Conservation (phyloP, 2,113 vertebrate genomes). For the Pseudois nayaur region DNA sequence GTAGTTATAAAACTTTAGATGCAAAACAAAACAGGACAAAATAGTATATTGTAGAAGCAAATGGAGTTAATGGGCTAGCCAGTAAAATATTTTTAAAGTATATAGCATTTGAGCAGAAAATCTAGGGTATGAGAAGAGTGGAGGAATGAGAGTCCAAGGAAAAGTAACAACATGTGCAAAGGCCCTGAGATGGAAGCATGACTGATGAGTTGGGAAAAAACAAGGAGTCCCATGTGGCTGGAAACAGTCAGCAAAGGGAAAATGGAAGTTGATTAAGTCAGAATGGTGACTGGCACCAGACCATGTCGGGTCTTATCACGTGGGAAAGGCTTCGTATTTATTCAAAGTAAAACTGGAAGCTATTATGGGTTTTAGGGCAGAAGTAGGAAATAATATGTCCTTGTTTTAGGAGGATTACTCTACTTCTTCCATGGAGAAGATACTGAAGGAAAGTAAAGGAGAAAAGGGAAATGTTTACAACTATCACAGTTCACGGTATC, state of each 20-base stretch:
- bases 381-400: background rate
- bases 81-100: background rate
- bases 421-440: background rate
- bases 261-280: background rate
- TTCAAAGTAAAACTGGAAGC: background rate
- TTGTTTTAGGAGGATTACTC: background rate
- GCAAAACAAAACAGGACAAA: background rate
- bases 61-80: background rate
- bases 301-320: background rate
- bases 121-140: background rate
- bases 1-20: background rate
- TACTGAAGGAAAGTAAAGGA: background rate
- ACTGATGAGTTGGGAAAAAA: background rate
- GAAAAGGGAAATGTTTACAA: background rate
- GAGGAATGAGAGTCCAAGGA: background rate
- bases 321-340: background rate
- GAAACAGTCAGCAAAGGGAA: background rate
- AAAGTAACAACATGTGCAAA: background rate
- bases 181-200: background rate
- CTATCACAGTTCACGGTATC: background rate
- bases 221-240: background rate
- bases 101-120: background rate
- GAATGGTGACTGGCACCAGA: background rate
- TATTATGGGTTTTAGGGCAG: background rate
- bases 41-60: background rate